Evolutionary conservation across 1,140 invertebrate species (phyloP), one percentile per base, ranked within the genome.

Genomic region (Thaumetopoea pityocampa): DNA sequence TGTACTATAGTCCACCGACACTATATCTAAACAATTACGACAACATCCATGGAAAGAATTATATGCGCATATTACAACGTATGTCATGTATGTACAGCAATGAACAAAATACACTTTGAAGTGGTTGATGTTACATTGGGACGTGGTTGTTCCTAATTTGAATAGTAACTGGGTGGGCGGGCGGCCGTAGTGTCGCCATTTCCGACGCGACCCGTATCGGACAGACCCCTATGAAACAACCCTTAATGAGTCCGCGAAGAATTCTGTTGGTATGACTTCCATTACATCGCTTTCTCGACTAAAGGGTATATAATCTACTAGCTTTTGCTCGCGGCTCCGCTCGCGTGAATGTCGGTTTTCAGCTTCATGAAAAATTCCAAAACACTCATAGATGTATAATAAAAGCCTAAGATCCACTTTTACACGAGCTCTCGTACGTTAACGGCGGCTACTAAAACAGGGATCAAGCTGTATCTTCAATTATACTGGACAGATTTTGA

Each of bases 161-260:
- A 63, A 63, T 63, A 63, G 60, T 59, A 59, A 63, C 51, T 52
- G 55, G 58, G 51, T 51, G 29, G 41, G 24, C 37, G 42, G 43
- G 18, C 42, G 35, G 46, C 55, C 51, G 59, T 63, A 63, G 55
- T 55, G 20, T 44, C 38, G 36, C 28, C 46, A 37, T 44, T 63
- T 58, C 59, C 55, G 51, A 47, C 51, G 37, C 47, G 48, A 51
- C 47, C 42, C 47, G 42, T 54, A 47, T 51, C 52, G 47, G 51
- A 40, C 44, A 23, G 24, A 46, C 40, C 46, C 29, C 12, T 14
- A 42, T 26, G 29, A 40, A 44, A 40, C 40, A 27, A 44, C 27
- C 50, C 47, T 36, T 59, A 54, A 59, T 51, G 51, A 59, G 37
- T 45, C 45, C 33, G 34, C 41, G 22, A 55, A 60, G 52, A 55